Evolutionary conservation across 2,888 invertebrate genomes (phyloP).

Genomic region (Parnassius orleans): DNA sequence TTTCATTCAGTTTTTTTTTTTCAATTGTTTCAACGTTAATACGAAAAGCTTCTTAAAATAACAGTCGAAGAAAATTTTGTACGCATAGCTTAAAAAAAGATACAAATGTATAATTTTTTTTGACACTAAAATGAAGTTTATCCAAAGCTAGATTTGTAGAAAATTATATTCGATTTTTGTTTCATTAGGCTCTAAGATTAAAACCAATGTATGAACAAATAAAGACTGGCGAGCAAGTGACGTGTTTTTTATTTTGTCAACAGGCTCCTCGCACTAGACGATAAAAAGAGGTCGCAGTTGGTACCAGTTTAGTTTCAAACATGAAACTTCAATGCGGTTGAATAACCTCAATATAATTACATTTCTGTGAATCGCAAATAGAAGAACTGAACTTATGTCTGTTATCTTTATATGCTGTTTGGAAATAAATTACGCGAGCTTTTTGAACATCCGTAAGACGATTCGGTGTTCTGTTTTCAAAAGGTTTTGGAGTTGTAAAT

Average conservation of each 20-base stretch:
- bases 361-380: slow-evolving; percentile 20
- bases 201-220: background rate
- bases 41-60: no score
- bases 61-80: no score
- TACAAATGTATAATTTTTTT: no score
- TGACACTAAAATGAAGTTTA: no score
- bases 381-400: slow-evolving; percentile 11
- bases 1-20: no score
- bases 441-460: background rate
- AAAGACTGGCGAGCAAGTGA: background rate
- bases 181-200: no score
- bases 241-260: slow-evolving; percentile 6
- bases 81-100: no score
- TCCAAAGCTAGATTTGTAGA: no score
- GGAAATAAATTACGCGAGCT: background rate
- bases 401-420: slow-evolving; percentile 4
- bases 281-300: slow-evolving; percentile 21
- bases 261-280: background rate
- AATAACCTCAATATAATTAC: slow-evolving; percentile 21
- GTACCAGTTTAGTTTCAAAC: slow-evolving; percentile 20
- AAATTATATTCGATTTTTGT: no score
- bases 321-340: slow-evolving; percentile 11
- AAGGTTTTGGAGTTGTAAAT: no score
- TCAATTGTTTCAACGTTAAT: no score
- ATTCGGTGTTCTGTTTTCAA: no score